Evolutionary conservation across 2,888 invertebrate species (phyloP).

Genomic region (Glaucopsyche alexis): DNA sequence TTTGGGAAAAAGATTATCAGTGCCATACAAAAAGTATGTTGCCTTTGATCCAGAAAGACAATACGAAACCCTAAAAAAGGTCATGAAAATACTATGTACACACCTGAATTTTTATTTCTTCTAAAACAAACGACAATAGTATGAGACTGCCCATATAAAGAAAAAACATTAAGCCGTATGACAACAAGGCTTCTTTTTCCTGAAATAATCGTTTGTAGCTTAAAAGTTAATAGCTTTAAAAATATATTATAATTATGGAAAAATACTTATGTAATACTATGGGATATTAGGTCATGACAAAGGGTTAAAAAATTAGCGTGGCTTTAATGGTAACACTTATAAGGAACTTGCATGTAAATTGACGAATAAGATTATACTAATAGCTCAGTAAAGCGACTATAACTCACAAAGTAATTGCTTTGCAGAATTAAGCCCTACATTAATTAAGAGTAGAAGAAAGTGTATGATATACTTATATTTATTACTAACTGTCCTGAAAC

Average conservation of each 20-base stretch:
- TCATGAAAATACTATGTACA: conserved; percentile 1
- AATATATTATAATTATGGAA: neutral
- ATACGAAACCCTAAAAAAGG: neutral
- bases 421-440: neutral
- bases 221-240: no score
- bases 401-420: neutral
- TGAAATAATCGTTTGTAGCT: conserved; percentile 33
- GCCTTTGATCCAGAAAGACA: no score
- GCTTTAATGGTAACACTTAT: conserved; percentile 12
- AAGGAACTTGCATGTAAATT: conserved; percentile 15
- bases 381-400: neutral
- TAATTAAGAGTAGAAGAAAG: neutral
- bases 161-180: conserved; percentile 36
- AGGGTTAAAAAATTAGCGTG: neutral
- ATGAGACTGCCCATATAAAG: conserved; percentile 45
- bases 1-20: no score
- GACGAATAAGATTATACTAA: conserved; percentile 1
- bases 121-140: conserved; percentile 45
- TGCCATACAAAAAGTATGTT: no score
- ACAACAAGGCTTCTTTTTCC: conserved; percentile 40
- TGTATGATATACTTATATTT: neutral
- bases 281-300: neutral
- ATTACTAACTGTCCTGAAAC: no score
- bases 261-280: neutral
- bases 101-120: conserved; percentile 43